Evolutionary conservation across 1,140 invertebrate species (phyloP).

Genomic region (Neotoxoptera formosana): DNA sequence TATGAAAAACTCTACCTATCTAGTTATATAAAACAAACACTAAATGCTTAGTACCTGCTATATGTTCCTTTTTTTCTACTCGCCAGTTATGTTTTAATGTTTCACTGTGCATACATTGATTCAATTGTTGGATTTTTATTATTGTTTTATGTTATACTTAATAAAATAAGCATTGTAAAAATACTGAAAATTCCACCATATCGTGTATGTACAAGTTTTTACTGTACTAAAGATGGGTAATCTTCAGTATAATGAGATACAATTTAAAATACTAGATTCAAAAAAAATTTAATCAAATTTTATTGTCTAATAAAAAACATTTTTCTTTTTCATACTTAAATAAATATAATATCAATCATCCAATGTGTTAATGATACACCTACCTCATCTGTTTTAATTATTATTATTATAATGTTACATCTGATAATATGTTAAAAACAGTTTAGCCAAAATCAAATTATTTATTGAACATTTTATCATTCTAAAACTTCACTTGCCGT

Average conservation of each 20-base stretch:
- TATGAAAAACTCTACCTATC: background rate
- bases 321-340: background rate
- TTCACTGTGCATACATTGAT: background rate
- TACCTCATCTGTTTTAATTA: background rate
- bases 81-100: background rate
- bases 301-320: background rate
- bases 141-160: background rate
- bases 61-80: conserved; percentile 50
- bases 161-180: background rate
- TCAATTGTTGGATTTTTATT: background rate
- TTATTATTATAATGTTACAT: background rate
- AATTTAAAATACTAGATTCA: background rate
- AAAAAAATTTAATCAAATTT: background rate
- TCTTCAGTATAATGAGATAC: background rate
- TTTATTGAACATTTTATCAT: background rate
- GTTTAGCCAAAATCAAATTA: background rate
- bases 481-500: background rate
- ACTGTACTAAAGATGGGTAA: background rate
- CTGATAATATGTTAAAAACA: background rate
- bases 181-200: background rate
- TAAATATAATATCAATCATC: background rate
- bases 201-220: background rate
- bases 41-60: conserved; percentile 44
- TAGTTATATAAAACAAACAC: background rate
- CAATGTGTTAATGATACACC: background rate